phyloP scores from a whole-genome alignment of 2,888 invertebrate species.

The Pterobdella sp. region DNA sequence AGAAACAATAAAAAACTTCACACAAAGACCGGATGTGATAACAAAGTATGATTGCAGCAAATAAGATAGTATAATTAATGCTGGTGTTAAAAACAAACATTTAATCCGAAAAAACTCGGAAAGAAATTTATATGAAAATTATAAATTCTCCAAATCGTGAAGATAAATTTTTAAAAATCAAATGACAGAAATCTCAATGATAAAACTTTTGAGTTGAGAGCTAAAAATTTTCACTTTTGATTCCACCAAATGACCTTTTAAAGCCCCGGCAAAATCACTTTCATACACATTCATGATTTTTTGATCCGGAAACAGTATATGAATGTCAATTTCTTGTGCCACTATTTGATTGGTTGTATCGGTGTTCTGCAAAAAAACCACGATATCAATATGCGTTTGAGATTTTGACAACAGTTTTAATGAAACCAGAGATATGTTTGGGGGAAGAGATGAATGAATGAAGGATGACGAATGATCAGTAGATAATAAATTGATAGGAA shows the following conservation, averaged over 20 bases:
- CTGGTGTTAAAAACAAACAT: too few species aligned
- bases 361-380: neutral
- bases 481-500: neutral
- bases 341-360: neutral
- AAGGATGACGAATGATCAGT: neutral
- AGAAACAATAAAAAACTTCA: too few species aligned
- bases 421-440: neutral
- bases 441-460: neutral
- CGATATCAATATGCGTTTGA: neutral
- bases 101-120: too few species aligned
- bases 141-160: too few species aligned
- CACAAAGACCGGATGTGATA: too few species aligned
- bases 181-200: too few species aligned
- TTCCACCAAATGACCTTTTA: neutral
- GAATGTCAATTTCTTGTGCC: neutral
- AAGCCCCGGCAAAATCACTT: neutral
- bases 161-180: too few species aligned
- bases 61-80: too few species aligned
- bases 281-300: neutral
- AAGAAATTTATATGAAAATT: too few species aligned
- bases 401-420: neutral
- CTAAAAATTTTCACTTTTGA: neutral
- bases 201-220: slow-evolving; percentile 4
- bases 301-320: neutral
- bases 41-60: too few species aligned